Percentiles rank a stretch among this genome's conserved stretches.
phyloP scores from a whole-genome alignment of 64 coral and sea anemone species.

The Montipora capricornis region DNA sequence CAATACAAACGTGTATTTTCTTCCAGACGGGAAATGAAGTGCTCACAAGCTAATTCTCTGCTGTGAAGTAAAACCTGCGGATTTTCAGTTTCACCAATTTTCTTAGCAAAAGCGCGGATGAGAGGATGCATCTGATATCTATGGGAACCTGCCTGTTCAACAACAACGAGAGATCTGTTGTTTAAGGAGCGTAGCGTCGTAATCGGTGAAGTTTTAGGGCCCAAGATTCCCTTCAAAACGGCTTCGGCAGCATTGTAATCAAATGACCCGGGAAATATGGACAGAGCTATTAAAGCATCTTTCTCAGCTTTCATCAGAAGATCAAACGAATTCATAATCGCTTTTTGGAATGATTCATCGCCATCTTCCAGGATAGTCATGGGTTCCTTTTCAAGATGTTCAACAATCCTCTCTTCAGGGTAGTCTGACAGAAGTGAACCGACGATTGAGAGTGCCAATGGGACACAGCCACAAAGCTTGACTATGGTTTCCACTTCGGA shows the following conservation, averaged over 20 bases:
- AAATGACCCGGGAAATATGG: conserved; percentile 60
- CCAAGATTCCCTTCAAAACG: neutral
- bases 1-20: conserved; percentile 10
- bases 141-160: neutral
- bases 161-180: conserved; percentile 17
- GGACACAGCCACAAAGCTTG: conserved; percentile 51
- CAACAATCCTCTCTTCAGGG: neutral
- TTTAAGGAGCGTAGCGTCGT: conserved; percentile 25
- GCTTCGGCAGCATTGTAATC: conserved; percentile 1
- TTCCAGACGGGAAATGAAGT: conserved; percentile 9
- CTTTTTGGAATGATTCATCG: neutral
- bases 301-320: neutral
- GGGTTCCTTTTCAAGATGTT: conserved; percentile 25
- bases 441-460: conserved; percentile 66
- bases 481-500: neutral
- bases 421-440: conserved; percentile 44
- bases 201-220: neutral
- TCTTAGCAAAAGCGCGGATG: conserved; percentile 30
- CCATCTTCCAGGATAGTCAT: conserved; percentile 21
- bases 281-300: conserved; percentile 34
- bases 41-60: conserved; percentile 4
- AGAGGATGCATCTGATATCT: conserved; percentile 65
- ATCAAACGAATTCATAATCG: conserved; percentile 53
- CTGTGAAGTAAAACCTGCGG: neutral
- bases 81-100: neutral